Evolutionary conservation across 2,797 vertebrate genomes (phyloP), one percentile per base, ranked within the genome.

Genomic region (Notamacropus eugenii): DNA sequence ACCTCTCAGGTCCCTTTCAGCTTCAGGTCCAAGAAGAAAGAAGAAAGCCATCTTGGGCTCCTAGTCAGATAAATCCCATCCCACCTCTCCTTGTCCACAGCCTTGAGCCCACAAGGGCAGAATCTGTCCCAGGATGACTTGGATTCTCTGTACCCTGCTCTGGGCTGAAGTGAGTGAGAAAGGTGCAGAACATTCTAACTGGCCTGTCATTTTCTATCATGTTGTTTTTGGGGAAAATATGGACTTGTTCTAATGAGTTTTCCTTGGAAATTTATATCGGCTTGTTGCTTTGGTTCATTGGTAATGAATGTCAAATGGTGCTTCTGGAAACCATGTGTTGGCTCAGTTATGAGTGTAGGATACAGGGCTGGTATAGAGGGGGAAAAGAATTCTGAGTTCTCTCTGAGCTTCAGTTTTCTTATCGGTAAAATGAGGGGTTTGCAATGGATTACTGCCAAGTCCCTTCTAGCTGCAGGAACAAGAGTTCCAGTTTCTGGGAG

Each of bases 151-250:
- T 28, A 3, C 13, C 2, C 10, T 1, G 2, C 59, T 31, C 28
- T 14, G 0, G 0, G 29, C 4, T 22, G 11, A 50, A 55, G 24
- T 92, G 93, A 50, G 92, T 16, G 52, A 31, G 62, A 94, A 31
- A 57, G 50, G 55, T 4, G 54, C 1, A 50, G 55, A 19, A 22
- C 24, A 57, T 90, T 59, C 55, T 56, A 54, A 27, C 8, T 92
- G 87, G 19, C 4, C 92, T 74, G 82, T 55, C 91, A 34, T 50
- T 55, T 94, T 91, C 90, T 58, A 2, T 55, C 94, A 94, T 92
- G 56, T 67, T 93, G 13, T 94, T 94, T 54, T n/a, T 6, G 91
- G n/a, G 92, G 62, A 50, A 96, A 96, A 55, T 56, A 55, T 2
- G 55, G 59, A 52, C n/a, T 91, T 50, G 34, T 94, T 90, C 56